Conservation (phyloP, 2,797 vertebrate species). For the Coilia nasus region DNA sequence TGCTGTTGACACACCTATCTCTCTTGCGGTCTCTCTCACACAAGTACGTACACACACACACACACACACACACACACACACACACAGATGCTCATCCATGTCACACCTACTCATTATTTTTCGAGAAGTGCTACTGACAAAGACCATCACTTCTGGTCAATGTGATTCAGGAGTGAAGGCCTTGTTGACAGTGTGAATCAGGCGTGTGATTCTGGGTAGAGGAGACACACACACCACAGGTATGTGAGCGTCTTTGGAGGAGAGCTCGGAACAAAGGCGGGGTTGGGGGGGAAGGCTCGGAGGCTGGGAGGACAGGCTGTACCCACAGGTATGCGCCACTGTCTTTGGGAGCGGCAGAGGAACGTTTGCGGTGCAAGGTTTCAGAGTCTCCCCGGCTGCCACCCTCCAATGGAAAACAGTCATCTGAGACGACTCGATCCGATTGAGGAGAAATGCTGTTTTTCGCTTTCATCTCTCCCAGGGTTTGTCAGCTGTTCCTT, state of each 20-base stretch:
- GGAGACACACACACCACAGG: slow-evolving; percentile 10
- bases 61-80: not conserved
- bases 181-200: not conserved
- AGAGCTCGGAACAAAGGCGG: not conserved
- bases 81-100: not conserved
- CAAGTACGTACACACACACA: slow-evolving; percentile 19
- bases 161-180: not conserved
- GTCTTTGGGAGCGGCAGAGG: slow-evolving; percentile 10
- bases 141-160: not conserved
- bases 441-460: slow-evolving; percentile 13
- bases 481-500: slow-evolving; percentile 31
- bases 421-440: slow-evolving; percentile 19
- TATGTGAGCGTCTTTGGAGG: not conserved
- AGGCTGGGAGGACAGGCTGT: not conserved
- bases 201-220: not conserved
- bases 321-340: slow-evolving; percentile 37
- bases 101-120: slow-evolving; percentile 1
- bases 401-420: slow-evolving; percentile 30
- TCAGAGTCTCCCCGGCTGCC: not conserved
- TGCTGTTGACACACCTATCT: slow-evolving; percentile 51
- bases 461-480: slow-evolving; percentile 27
- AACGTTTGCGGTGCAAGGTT: slow-evolving; percentile 25
- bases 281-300: not conserved
- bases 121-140: slow-evolving; percentile 5
- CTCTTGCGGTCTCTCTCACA: slow-evolving; percentile 49